Evolutionary conservation across 2,797 vertebrate species (phyloP), one percentile per base, ranked within the genome.

Genomic region (Macroramphosus scolopax): DNA sequence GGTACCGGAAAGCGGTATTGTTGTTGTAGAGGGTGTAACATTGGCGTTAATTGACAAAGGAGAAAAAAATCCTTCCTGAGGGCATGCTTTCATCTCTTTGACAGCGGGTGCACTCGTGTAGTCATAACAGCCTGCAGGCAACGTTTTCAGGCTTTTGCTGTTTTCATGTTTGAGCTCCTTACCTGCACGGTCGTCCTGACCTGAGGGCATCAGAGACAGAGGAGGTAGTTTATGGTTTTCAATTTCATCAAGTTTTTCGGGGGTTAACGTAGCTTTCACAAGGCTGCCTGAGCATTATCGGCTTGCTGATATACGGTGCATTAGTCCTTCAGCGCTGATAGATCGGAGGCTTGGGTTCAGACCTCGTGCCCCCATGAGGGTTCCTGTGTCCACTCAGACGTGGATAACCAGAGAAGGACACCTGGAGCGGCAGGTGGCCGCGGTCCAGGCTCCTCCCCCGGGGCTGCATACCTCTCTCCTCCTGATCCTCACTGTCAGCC

Each of bases 11-110:
- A 54, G 64, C 48, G 51, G 67, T 60, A 54, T 81, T 89, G 86
- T 89, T 87, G 46, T 88, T 81, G 70, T 85, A 79, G 72, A 84
- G 87, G 88, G 88, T 88, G 87, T 87, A 83, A 83, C 87, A 80
- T 86, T 74, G 69, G 63, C 57, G 69, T 82, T 87, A 88, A 89
- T 87, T 87, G 81, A 85, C 81, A 84, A 85, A 82, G 50, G 66
- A 78, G 60, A 24, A 52, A 63, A 72, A 84, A 72, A 37, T 52
- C 71, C 56, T 52, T 84, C 83, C 85, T 81, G 58, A 81, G 80
- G 86, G 81, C 67, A 71, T 10, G 75, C 89, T 91, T 91, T 90
- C 80, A 89, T 90, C 85, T 88, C 62, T 65, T 42, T 83, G 83
- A 85, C 83, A 82, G 82, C 60, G 62, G 80, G 81, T 86, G 82